Conservation (phyloP, 1,140 invertebrate species). For the Drosophila ananassae region DNA sequence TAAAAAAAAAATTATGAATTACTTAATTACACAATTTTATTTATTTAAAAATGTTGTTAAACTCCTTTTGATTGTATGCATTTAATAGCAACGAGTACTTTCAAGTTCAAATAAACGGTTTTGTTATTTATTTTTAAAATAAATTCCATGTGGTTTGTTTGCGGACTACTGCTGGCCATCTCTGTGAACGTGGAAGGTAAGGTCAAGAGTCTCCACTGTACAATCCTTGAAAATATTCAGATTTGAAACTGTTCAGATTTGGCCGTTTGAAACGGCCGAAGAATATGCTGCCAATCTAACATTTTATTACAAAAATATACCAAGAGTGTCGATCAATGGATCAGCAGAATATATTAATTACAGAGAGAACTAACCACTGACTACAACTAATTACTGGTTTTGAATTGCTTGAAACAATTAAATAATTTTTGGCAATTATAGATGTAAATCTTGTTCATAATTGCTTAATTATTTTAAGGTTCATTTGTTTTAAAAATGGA, state of each 20-base stretch:
- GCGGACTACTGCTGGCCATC: background rate
- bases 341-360: background rate
- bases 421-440: background rate
- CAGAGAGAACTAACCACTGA: background rate
- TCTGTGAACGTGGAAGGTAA: background rate
- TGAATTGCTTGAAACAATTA: background rate
- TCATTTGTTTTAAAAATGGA: background rate
- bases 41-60: too few relatives aligned
- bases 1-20: too few relatives aligned
- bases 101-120: too few relatives aligned
- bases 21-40: too few relatives aligned
- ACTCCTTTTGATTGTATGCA: too few relatives aligned
- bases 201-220: conserved; percentile 19
- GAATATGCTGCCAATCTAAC: background rate
- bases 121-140: background rate
- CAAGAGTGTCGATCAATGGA: background rate
- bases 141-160: background rate
- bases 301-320: background rate
- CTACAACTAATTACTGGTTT: too few relatives aligned
- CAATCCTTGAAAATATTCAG: too few relatives aligned
- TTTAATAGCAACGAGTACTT: too few relatives aligned
- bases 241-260: too few relatives aligned
- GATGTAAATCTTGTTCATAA: too few relatives aligned
- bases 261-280: background rate
- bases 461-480: background rate